Evolutionary conservation across 2,888 invertebrate species (phyloP).

Genomic region (Scaptomyza polygonia): DNA sequence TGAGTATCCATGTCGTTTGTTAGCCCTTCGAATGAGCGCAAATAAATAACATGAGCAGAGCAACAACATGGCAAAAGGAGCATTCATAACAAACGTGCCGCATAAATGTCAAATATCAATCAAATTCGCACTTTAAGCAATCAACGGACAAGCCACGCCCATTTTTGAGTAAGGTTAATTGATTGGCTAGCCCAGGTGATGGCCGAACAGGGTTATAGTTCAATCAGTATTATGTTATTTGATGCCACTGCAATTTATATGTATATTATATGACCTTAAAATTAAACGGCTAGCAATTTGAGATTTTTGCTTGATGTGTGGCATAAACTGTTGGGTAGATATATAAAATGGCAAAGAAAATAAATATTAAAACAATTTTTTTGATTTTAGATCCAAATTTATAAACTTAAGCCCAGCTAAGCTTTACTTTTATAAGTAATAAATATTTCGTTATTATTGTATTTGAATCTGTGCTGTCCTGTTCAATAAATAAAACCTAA

Average conservation of each 20-base stretch:
- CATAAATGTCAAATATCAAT: constrained; percentile 80
- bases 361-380: no score
- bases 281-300: not conserved
- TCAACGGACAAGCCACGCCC: constrained; percentile 46
- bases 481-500: no score
- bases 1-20: constrained; percentile 39
- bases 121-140: constrained; percentile 70
- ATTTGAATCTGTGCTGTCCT: no score
- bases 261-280: not conserved
- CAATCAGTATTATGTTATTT: constrained; percentile 28
- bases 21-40: constrained; percentile 55
- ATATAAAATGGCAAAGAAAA: no score
- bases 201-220: constrained; percentile 21
- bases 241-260: not conserved
- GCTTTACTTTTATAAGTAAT: no score
- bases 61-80: constrained; percentile 25
- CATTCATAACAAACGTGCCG: constrained; percentile 46
- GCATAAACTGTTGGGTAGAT: no score
- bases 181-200: constrained; percentile 41
- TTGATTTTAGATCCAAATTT: no score
- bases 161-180: constrained; percentile 64
- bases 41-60: constrained; percentile 47
- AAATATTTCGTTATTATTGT: not conserved
- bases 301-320: no score
- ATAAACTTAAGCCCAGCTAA: no score